Evolutionary conservation across 2,888 invertebrate genomes (phyloP), one percentile per base, ranked within the genome.

Genomic region (Lypha dubia): DNA sequence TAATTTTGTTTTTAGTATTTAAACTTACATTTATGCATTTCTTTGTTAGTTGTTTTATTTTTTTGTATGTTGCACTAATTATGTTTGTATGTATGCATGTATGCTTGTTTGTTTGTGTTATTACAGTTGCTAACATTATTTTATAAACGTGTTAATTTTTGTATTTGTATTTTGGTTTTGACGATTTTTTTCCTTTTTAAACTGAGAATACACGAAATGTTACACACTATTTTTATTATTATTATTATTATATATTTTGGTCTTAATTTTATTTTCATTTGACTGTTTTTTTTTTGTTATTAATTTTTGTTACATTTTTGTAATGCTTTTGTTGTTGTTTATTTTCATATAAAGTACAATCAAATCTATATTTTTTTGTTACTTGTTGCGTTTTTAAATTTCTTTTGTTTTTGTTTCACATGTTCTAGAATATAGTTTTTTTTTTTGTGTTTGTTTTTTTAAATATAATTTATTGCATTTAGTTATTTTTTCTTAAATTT

Each of bases 291-390:
- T 70, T 76, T 68, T 77, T 62, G n/a, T n/a, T n/a, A n/a, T n/a
- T n/a, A n/a, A 17, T 20, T 65, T 76, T 65, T 75, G 35, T 49
- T 41, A 44, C 41, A 51, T 44, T 70, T 76, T 46, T 74, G 41
- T 24, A 44, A 32, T 74, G 38, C 58, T 80, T 63, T n/a, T n/a
- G n/a, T n/a, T 63, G 44, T 81, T 75, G 13, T 76, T 70, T 68
- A 46, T 81, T 79, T 75, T 56, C 46, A 83, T 80, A 85, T 83
- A 85, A 83, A 83, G 83, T 85, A 85, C 85, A 83, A 83, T 85
- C 76, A 79, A 85, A 85, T 83, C 79, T 83, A 83, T 79, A 74
- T 71, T 49, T 60, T 74, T 77, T 73, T 75, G 83, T 83, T 83
- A 67, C 67, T 85, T 79, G 82, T 82, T 85, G 79, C 85, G 85